A percentile compares a stretch with the other conserved stretches of the same genome.
These are phyloP conservation scores for Pasiphila rectangulata DNA, from an alignment of 2,888 invertebrate species.

Conservation along the genomic window DNA sequence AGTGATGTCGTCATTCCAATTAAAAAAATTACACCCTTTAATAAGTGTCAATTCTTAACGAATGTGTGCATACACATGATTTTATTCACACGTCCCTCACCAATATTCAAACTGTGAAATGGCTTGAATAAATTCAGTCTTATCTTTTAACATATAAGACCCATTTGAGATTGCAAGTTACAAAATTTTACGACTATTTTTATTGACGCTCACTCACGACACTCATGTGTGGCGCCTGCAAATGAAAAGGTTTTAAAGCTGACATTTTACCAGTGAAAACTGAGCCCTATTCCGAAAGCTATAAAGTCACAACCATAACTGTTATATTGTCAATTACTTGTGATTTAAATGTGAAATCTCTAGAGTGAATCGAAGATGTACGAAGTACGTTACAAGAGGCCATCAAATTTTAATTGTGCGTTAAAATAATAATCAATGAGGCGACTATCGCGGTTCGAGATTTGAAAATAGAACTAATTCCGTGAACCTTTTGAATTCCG, in stretches of 20 bases:
- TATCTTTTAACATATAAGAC: slow-evolving; percentile 43
- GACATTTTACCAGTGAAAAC: slow-evolving; percentile 38
- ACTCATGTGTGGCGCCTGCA: slow-evolving; percentile 65
- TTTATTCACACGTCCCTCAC: slow-evolving; percentile 76
- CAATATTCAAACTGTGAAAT: slow-evolving; percentile 45
- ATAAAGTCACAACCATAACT: slow-evolving; percentile 37
- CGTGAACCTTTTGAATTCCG: slow-evolving; percentile 35
- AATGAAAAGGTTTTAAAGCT: slow-evolving; percentile 57
- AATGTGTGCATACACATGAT: slow-evolving; percentile 80
- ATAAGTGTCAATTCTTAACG: slow-evolving; percentile 81
- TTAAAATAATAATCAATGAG: slow-evolving; percentile 80
- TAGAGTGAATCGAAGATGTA: slow-evolving; percentile 65
- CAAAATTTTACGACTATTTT: slow-evolving; percentile 74
- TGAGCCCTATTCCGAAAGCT: slow-evolving; percentile 39
- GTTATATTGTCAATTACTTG: slow-evolving; percentile 30
- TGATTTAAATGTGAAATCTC: slow-evolving; percentile 29
- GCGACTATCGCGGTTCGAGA: slow-evolving; percentile 60
- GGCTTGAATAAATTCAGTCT: slow-evolving; percentile 38
- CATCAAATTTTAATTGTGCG: slow-evolving; percentile 80
- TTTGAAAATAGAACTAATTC: slow-evolving; percentile 65
- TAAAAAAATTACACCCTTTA: slow-evolving; percentile 79
- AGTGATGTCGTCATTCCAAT: slow-evolving; percentile 79
- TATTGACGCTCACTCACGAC: slow-evolving; percentile 78
- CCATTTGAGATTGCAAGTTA: slow-evolving; percentile 43
- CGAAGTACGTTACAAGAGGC: slow-evolving; percentile 67